Base-by-base conservation (phyloP, 2,113 vertebrate genomes). In the Podarcis raffonei region DNA sequence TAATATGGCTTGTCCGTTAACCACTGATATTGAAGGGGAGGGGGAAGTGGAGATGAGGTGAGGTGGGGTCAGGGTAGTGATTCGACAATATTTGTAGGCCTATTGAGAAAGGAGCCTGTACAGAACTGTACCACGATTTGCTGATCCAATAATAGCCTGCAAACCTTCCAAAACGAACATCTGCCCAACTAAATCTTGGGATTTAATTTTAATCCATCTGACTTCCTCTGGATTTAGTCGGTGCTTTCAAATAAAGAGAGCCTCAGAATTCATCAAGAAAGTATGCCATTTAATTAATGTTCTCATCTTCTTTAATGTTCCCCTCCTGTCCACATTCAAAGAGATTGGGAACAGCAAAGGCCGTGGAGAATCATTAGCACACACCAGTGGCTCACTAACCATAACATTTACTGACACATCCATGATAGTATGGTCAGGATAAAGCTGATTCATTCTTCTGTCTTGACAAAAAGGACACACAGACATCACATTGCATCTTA, bases 181-280 rank as follows among this genome's bases (percentile, higher is more conserved):
- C 84, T 93, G 93, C 76, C 2, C 1, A 87, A 88, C 37, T 89
- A 91, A 92, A 91, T 90, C 87, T 91, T 94, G 92, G 48, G 90
- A 91, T 92, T 95, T 92, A 87, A 89, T 94, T 90, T 93, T 93
- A 92, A 95, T 92, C 91, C 87, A 48, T 1, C 2, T 90, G 86
- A 81, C 77, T 92, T 92, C 75, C 75, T 83, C 86, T 91, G 78
- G 75, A 66, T 92, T 95, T 92, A 90, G 91, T 42, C 62, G 39
- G 78, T 79, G 88, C 78, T 95, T 90, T 91, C 71, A 65, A 83
- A 78, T 25, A 27, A 53, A 1, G 0, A 80, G 27, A 89, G 27
- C 3, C 13, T 22, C 53, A 0, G 0, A 6, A 13, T 68, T 86
- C 69, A 89, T 59, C 81, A 90, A 85, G 83, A 82, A 78, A 85